Base-by-base conservation (phyloP, 2,888 invertebrate genomes). In the Steinernema hermaphroditum region DNA sequence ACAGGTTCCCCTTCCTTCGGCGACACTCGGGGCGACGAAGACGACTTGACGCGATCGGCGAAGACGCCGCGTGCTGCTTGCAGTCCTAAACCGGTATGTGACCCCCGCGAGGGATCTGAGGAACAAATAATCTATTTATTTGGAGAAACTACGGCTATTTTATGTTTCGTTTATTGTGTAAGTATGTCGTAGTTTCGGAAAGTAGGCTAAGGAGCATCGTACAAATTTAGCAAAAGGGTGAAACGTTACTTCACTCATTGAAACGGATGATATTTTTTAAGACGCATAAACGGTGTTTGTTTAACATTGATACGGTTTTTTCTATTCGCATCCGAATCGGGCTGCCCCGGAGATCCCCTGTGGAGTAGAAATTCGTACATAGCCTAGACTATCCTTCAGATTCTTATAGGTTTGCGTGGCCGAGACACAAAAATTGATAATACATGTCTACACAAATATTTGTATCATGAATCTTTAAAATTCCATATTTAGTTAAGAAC, bases 21-120 rank as follows among this genome's bases (percentile, higher is more conserved):
- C 37, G 37, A 37, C 50, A 32, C 62, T 62, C 27, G 27, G 62
- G 29, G 34, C 46, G 19, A 19, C 32, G 62, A 12, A 16, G 27
- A 16, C 62, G 29, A 16, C 62, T 62, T n/a, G 2, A 27, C 62
- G 62, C 27, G 29, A 16, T 4, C 54, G 54, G 22, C 54, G 54
- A 54, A 54, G 27, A 54, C 54, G 62, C 54, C 29, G 54, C 29
- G 29, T 27, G 54, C 54, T 37, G 6, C 37, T 37, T 24, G 62
- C 29, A 62, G 27, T 27, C 8, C 62, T 1, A 62, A 62, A 62
- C 62, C 62, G 62, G 62, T 62, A 62, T 62, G 29, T 29, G 62
- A 62, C 62, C 62, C 54, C 62, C 62, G 62, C 62, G 62, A 62
- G 62, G 62, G 62, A 62, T 62, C 32, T n/a, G 27, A 62, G 62